Base-by-base conservation (phyloP, 2,888 invertebrate genomes). In the Cheilosia pagana region DNA sequence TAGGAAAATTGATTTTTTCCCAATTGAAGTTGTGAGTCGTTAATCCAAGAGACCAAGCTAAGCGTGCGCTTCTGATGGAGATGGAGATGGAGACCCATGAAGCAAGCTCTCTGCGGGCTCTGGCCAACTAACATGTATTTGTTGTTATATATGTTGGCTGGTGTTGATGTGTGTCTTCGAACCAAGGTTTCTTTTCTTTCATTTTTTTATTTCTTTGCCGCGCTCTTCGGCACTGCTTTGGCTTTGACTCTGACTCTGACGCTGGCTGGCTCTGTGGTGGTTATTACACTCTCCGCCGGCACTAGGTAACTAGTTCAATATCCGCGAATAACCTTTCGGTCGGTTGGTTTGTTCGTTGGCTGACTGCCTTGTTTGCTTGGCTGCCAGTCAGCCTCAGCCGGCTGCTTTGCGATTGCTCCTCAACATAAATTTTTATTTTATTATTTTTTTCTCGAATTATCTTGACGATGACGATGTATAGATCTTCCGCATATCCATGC, bases 291-390 rank as follows among this genome's bases (percentile, higher is more conserved):
- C 81, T 65, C 81, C 85, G 87, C 87, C 88, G 88, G 89, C 90
- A 91, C 89, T 91, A 90, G 91, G 91, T 91, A 91, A 91, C 89
- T 91, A 90, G 91, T 90, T 91, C 91, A 91, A 89, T 88, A 90
- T 88, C 90, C 90, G 88, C 79, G 82, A 89, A 88, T 90, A 89
- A 90, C 90, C 90, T 89, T 87, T 86, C 68, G 70, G 81, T 86
- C 78, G 86, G 78, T 81, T 87, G 78, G 72, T 28, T 75, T 16
- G 63, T 79, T 65, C 28, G 76, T 59, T 72, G 39, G 70, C 50
- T 75, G 75, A 28, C 57, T 81, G 68, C 16, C 75, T 74, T 59
- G 45, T 39, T 63, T 68, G 83, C 63, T 77, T 75, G 78, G 70
- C 71, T 71, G 65, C 65, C 65, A 75, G 85, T 85, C 75, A 79